Conservation (phyloP, 2,888 invertebrate genomes). For the Tuta absoluta region DNA sequence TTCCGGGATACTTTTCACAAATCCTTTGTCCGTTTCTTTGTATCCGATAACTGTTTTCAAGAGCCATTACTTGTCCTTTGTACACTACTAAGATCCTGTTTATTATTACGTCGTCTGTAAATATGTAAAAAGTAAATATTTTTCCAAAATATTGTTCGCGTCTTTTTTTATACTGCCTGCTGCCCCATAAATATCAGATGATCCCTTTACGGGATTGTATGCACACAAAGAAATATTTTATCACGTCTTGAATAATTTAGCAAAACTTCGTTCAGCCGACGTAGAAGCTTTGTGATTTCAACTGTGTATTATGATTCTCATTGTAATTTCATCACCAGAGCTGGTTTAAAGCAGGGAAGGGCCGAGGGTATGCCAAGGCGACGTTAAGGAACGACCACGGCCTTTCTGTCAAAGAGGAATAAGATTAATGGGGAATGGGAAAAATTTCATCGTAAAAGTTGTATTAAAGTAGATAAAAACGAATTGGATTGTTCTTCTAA, state of each 20-base stretch:
- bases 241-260: constrained; percentile 42
- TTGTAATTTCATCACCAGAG: constrained; percentile 46
- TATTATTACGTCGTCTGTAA: constrained; percentile 49
- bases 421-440: constrained; percentile 21
- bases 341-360: background rate
- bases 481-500: background rate
- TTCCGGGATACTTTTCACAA: constrained; percentile 20
- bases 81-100: constrained; percentile 39
- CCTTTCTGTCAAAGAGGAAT: constrained; percentile 19
- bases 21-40: constrained; percentile 14
- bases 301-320: constrained; percentile 48
- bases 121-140: constrained; percentile 77
- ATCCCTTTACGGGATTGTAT: constrained; percentile 16
- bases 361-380: background rate
- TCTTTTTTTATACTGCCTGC: constrained; percentile 37
- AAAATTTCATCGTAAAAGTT: constrained; percentile 29
- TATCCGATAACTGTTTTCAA: constrained; percentile 22
- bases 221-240: constrained; percentile 36
- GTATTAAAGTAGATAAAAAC: constrained; percentile 10
- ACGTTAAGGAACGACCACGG: constrained; percentile 3
- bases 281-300: constrained; percentile 50
- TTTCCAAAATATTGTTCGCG: constrained; percentile 54
- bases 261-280: constrained; percentile 43
- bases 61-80: constrained; percentile 39
- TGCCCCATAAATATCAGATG: constrained; percentile 29